Evolutionary conservation across 2,888 invertebrate species (phyloP), one percentile per base, ranked within the genome.

Genomic region (Dryocosmus kuriphilus): DNA sequence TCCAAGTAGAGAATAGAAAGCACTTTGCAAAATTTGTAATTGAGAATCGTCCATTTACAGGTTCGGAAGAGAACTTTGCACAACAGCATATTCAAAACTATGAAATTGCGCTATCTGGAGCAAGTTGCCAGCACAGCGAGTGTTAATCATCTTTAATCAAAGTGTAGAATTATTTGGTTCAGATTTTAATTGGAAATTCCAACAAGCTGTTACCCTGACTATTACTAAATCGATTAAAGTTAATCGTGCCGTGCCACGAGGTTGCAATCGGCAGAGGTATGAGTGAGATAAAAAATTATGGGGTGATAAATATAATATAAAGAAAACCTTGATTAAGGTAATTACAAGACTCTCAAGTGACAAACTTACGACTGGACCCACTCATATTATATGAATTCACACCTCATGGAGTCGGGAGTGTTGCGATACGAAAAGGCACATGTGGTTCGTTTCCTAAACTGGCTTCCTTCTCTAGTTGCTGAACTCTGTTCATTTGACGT

Each of bases 121-220:
- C 81, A 67, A 75, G 61, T 77, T 79, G 77, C 78, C 81, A 62
- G 35, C 30, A 61, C 65, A 46, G 55, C 57, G 79, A 41, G 80
- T 80, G 80, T 85, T 79, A 83, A 85, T 86, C 80, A 82, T 81
- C 75, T 77, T 78, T 81, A 84, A 87, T 86, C 85, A 81, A 84
- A 85, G 78, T 76, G 62, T 82, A 67, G 79, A 79, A 85, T 84
- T 84, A 84, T 84, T 86, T 84, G 81, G 76, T 83, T 84, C 80
- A 75, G 81, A 85, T 84, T 86, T 86, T 87, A 87, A 87, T 87
- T 87, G 80, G 81, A 86, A 87, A 85, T 86, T 85, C 79, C 83
- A 75, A 77, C 76, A 82, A 82, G 77, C 81, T 80, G 85, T 86
- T 81, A 80, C 80, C 63, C 74, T 65, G 79, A 61, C 81, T 81